Evolutionary conservation across 2,797 vertebrate genomes (phyloP).

Genomic region (Huso huso): DNA sequence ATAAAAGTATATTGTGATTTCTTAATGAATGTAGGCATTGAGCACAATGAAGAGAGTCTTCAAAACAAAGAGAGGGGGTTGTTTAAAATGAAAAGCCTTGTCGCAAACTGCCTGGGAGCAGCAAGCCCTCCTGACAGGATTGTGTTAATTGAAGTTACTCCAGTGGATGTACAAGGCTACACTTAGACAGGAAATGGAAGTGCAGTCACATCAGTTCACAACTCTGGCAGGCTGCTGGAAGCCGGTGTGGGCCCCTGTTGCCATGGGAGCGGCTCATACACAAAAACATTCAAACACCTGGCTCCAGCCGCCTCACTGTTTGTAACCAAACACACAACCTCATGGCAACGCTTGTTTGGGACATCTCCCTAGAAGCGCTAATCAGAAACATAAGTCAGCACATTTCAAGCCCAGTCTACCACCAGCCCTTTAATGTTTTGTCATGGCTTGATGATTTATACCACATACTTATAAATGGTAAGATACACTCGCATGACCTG

Average conservation of each 20-base stretch:
- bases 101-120: too few relatives aligned
- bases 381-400: slow-evolving; percentile 39
- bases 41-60: too few relatives aligned
- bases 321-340: slow-evolving; percentile 59
- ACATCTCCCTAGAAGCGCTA: slow-evolving; percentile 48
- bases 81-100: too few relatives aligned
- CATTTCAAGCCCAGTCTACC: slow-evolving; percentile 20
- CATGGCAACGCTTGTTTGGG: slow-evolving; percentile 59
- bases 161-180: too few relatives aligned
- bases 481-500: slow-evolving; percentile 5
- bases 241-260: slow-evolving; percentile 42
- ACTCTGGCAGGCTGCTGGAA: slow-evolving; percentile 31
- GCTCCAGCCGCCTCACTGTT: slow-evolving; percentile 50
- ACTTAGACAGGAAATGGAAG: too few relatives aligned
- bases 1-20: too few relatives aligned
- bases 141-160: too few relatives aligned
- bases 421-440: slow-evolving; percentile 25
- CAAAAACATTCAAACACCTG: slow-evolving; percentile 51
- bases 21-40: too few relatives aligned
- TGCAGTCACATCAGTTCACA: slow-evolving; percentile 3
- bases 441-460: slow-evolving; percentile 31
- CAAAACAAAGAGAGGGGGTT: too few relatives aligned
- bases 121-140: too few relatives aligned
- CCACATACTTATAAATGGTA: slow-evolving; percentile 9
- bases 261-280: slow-evolving; percentile 50